Percentiles rank a stretch among this genome's conserved stretches.
Conservation (phyloP, 2,888 invertebrate genomes). For the Dasysyrphus tricinctus region DNA sequence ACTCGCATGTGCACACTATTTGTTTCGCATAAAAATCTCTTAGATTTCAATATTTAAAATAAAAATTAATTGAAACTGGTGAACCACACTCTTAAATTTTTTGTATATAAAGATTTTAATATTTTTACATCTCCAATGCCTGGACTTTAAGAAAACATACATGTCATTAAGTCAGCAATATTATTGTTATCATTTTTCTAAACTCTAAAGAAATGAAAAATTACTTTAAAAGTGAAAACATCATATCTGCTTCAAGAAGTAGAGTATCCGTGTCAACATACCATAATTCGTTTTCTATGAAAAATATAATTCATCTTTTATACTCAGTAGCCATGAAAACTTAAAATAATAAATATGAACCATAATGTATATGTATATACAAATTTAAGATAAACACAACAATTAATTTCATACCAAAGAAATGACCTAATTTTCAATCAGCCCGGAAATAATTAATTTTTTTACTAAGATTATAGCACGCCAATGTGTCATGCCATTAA, state of each 20-base stretch:
- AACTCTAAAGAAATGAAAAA: background rate
- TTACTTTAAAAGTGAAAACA: slow-evolving; percentile 56
- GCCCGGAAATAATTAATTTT: slow-evolving; percentile 68
- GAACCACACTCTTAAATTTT: too few relatives aligned
- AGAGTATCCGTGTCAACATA: slow-evolving; percentile 46
- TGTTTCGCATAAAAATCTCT: too few relatives aligned
- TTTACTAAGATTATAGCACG: slow-evolving; percentile 15
- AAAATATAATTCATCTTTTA: slow-evolving; percentile 18
- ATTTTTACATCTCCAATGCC: too few relatives aligned
- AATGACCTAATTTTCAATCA: slow-evolving; percentile 66
- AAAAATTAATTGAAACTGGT: too few relatives aligned
- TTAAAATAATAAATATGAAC: slow-evolving; percentile 19
- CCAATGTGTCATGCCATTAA: slow-evolving; percentile 20
- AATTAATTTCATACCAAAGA: slow-evolving; percentile 37
- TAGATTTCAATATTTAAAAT: too few relatives aligned
- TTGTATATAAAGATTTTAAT: too few relatives aligned
- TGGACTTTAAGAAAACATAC: too few relatives aligned
- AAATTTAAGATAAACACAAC: background rate
- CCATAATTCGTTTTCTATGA: slow-evolving; percentile 35
- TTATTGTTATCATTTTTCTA: too few relatives aligned
- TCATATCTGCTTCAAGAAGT: slow-evolving; percentile 31
- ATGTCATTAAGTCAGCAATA: too few relatives aligned
- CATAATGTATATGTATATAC: background rate
- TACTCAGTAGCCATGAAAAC: slow-evolving; percentile 51
- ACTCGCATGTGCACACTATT: too few relatives aligned